A percentile compares a stretch with the other conserved stretches of the same genome.
Evolutionary conservation across 2,113 vertebrate species (phyloP).

Genomic region (Marmota monax): DNA sequence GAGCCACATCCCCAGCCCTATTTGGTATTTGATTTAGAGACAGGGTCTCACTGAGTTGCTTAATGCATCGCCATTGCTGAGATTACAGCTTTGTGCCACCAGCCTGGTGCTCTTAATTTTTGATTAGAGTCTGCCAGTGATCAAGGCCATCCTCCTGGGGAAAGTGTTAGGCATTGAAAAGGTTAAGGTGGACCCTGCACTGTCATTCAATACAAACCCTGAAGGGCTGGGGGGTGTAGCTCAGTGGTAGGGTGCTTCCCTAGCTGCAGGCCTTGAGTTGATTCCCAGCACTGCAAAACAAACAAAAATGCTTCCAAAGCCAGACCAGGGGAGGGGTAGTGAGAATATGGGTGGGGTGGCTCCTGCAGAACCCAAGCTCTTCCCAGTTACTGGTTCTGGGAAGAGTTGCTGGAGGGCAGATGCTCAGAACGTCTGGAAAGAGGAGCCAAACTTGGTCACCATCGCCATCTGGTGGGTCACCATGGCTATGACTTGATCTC

Average conservation of each 20-base stretch:
- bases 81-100: too few species aligned
- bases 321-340: too few species aligned
- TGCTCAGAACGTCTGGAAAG: neutral
- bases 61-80: too few species aligned
- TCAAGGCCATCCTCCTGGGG: neutral
- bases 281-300: neutral
- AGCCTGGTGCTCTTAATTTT: neutral
- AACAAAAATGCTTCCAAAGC: neutral
- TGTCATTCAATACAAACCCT: neutral
- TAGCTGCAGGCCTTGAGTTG: neutral
- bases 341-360: too few species aligned
- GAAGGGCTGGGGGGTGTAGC: neutral
- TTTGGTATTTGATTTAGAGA: too few species aligned
- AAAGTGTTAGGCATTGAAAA: neutral
- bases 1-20: too few species aligned
- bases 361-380: neutral
- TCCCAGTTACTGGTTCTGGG: neutral
- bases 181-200: neutral
- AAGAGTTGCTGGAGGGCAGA: too few species aligned
- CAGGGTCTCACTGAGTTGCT: too few species aligned
- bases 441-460: neutral
- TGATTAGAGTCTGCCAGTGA: neutral
- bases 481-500: neutral
- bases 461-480: slow-evolving; percentile 27
- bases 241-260: neutral